phyloP scores from a whole-genome alignment of 2,888 invertebrate genomes.

The Cryptocephalus moraei region DNA sequence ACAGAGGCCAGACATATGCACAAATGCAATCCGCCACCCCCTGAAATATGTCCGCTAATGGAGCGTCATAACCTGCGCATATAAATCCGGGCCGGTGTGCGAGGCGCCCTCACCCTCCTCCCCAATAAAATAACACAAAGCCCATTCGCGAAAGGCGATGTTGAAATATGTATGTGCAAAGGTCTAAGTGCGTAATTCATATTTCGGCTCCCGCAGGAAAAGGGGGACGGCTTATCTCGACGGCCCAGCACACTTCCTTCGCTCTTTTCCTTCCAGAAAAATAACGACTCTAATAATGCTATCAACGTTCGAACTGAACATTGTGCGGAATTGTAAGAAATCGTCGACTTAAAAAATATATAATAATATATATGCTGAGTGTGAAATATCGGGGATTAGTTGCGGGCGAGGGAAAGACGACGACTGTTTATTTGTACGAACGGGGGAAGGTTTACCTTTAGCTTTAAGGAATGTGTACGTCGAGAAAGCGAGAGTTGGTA shows the following conservation, averaged over 20 bases:
- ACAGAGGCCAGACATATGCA: not conserved
- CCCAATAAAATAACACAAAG: not conserved
- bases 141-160: conserved; percentile 17
- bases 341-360: conserved; percentile 19
- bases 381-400: conserved; percentile 23
- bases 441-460: too few relatives aligned
- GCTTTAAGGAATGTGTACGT: too few relatives aligned
- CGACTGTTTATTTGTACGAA: too few relatives aligned
- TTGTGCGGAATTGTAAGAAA: conserved; percentile 24
- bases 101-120: too few relatives aligned
- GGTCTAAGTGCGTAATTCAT: conserved; percentile 32
- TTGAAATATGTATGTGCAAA: conserved; percentile 27
- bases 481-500: too few relatives aligned
- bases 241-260: conserved; percentile 29
- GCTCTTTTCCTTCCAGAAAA: conserved; percentile 28
- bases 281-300: conserved; percentile 36
- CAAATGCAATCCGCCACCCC: conserved; percentile 9
- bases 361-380: conserved; percentile 18
- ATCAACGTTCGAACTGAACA: conserved; percentile 24
- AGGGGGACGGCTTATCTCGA: conserved; percentile 30
- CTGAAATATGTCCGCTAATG: conserved; percentile 19
- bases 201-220: conserved; percentile 17
- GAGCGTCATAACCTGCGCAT: conserved; percentile 13
- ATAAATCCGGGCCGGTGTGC: conserved; percentile 11
- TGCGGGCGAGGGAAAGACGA: not conserved